A percentile compares a stretch with the other conserved stretches of the same genome.
These are phyloP conservation scores for Verasper variegatus DNA, from an alignment of 2,113 vertebrate species.

Conservation along the genomic window DNA sequence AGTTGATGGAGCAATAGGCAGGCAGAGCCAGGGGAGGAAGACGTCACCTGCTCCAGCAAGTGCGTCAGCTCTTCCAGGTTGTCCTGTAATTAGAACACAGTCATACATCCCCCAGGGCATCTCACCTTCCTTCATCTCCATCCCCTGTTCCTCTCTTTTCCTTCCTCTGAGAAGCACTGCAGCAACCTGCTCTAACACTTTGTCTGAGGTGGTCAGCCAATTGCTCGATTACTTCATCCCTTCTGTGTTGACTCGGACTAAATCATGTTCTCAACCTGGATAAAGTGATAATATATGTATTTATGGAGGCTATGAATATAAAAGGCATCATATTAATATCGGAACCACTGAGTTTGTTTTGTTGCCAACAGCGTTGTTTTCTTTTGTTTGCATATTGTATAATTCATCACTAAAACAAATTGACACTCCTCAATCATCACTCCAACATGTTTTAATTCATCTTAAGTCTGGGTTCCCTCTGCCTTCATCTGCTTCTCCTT, in stretches of 20 bases:
- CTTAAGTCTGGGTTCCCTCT: neutral
- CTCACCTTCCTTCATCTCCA: conserved; percentile 24
- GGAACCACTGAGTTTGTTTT: neutral
- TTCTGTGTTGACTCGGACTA: conserved; percentile 1
- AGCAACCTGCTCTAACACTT: conserved; percentile 37
- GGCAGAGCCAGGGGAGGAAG: conserved; percentile 21
- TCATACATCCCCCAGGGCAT: conserved; percentile 41
- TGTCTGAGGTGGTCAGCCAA: conserved; percentile 35
- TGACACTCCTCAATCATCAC: neutral
- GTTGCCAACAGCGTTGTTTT: neutral
- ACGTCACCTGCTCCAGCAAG: conserved; percentile 49
- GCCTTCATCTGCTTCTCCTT: neutral
- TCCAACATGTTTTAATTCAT: neutral
- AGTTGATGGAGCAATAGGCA: conserved; percentile 18
- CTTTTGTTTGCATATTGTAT: neutral
- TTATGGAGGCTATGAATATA: conserved; percentile 1
- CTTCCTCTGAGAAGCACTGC: conserved; percentile 30
- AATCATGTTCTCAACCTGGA: neutral
- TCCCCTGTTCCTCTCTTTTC: conserved; percentile 12
- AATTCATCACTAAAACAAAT: neutral
- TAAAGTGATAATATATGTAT: conserved; percentile 2
- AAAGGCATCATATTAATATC: conserved; percentile 6
- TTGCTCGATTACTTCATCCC: conserved; percentile 9
- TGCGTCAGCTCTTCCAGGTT: conserved; percentile 79
- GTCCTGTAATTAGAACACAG: conserved; percentile 74